Base-by-base conservation (phyloP, 2,797 vertebrate species). In the Acanthurus leucopareius region DNA sequence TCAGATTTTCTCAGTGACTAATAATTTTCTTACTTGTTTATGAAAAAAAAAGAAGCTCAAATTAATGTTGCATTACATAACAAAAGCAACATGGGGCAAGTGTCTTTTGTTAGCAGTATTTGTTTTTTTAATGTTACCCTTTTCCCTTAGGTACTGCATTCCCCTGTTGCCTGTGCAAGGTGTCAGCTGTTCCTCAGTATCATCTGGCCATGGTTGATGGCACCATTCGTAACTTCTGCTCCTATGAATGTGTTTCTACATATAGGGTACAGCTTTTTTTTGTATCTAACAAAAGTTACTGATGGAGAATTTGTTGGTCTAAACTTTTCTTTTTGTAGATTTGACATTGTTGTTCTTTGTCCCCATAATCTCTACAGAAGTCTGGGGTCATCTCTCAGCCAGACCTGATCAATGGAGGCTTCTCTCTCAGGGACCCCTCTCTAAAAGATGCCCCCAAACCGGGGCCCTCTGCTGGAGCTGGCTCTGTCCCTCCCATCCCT, bases 151-250 rank as follows among this genome's bases (percentile, higher is more conserved):
- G 97, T 91, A 91, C 97, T 72, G 94, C 97, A 71, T 97, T 99
- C 87, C 98, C 97, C 20, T 99, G 98, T 92, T 97, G 96, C 90
- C 96, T 96, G 88, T 99, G 98, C 92, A 98, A 97, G 88, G 96
- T 95, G 53, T 92, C 95, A 25, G 96, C 97, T 14, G 95, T 98
- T 88, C 98, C 98, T 90, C 98, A 99, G 94, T 99, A 98, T 92
- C 98, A 99, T 87, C 93, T 99, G 90, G 97, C 97, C 69, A 99
- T 98, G 97, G 97, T 97, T 79, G 98, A 99, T 51, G 97, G 98
- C 79, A 97, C 97, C 84, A 99, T 99, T 80, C 96, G 98, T 22
- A 99, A 98, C 92, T 99, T 99, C 92, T 99, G 98, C 94, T 98
- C 97, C 87, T 97, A 97, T 82, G 96, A 92, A 65, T 99, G 98